These are phyloP conservation scores for Microhierax caerulescens DNA, from an alignment of 2,797 vertebrate species.

Conservation along the genomic window DNA sequence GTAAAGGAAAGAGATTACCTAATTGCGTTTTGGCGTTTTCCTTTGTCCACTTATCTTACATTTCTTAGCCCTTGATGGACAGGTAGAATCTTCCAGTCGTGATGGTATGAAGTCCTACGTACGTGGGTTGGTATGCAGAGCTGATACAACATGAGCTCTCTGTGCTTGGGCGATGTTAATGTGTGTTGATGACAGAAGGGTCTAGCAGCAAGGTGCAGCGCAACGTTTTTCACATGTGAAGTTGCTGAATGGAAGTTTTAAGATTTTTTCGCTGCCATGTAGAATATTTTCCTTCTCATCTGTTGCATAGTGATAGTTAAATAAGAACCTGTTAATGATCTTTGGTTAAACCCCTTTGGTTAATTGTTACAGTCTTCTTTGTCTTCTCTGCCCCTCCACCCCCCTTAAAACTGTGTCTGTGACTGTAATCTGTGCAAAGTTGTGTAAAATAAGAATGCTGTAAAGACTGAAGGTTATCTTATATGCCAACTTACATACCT, in stretches of 20 bases:
- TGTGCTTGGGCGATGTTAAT: neutral
- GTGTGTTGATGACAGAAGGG: neutral
- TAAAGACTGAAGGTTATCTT: neutral
- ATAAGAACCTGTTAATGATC: neutral
- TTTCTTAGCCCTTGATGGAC: conserved; percentile 37
- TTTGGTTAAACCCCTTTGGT: neutral
- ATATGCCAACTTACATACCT: neutral
- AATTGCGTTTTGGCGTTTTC: neutral
- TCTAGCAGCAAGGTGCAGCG: neutral
- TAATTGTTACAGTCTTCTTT: neutral
- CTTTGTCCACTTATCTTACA: conserved; percentile 27
- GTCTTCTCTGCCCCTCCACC: neutral
- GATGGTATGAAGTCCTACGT: neutral
- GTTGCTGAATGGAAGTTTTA: neutral
- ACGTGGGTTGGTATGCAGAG: neutral
- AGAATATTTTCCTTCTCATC: neutral
- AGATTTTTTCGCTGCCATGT: neutral
- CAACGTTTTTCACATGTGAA: neutral
- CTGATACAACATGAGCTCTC: neutral
- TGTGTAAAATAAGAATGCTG: neutral
- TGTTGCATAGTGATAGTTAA: neutral
- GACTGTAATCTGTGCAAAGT: neutral
- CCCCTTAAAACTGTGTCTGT: neutral
- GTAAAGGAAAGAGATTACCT: conserved; percentile 40
- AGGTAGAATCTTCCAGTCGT: neutral